Conservation (phyloP, 2,888 invertebrate species). For the Macrosoma leucophasiata region DNA sequence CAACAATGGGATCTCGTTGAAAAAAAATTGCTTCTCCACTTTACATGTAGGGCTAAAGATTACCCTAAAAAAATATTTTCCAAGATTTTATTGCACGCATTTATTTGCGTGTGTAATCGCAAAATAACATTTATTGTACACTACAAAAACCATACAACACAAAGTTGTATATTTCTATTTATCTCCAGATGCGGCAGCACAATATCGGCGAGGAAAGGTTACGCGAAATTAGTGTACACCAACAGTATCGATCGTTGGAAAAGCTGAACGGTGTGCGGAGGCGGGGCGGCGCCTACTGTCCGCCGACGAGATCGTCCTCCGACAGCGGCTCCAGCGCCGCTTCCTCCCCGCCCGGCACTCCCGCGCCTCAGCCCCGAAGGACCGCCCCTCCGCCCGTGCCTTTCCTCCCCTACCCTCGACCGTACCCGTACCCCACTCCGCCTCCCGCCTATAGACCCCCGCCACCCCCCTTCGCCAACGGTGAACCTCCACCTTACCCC, state of each 20-base stretch:
- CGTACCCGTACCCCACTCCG: constrained; percentile 58
- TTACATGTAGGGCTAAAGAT: too few species aligned
- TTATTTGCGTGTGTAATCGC: too few species aligned
- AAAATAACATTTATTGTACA: too few species aligned
- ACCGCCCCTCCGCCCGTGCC: constrained; percentile 38
- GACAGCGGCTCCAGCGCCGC: constrained; percentile 64
- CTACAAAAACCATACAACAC: too few species aligned
- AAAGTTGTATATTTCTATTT: not conserved
- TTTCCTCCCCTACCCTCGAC: constrained; percentile 54
- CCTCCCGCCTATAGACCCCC: constrained; percentile 60
- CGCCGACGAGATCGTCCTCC: constrained; percentile 49
- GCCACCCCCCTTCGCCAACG: constrained; percentile 64
- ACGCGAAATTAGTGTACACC: constrained; percentile 73
- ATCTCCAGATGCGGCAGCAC: constrained; percentile 75
- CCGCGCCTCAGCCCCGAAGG: constrained; percentile 40
- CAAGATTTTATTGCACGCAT: too few species aligned
- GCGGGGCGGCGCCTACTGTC: constrained; percentile 50
- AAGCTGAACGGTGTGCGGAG: constrained; percentile 74
- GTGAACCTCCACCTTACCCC: constrained; percentile 62
- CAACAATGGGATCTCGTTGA: too few species aligned
- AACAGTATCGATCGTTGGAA: constrained; percentile 74
- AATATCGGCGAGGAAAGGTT: constrained; percentile 79
- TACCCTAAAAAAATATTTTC: too few species aligned
- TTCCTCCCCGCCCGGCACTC: constrained; percentile 60
- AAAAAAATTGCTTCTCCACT: too few species aligned